Percentiles rank a stretch among this genome's conserved stretches.
Conservation (phyloP, 2,888 invertebrate genomes). For the Atethmia centrago region DNA sequence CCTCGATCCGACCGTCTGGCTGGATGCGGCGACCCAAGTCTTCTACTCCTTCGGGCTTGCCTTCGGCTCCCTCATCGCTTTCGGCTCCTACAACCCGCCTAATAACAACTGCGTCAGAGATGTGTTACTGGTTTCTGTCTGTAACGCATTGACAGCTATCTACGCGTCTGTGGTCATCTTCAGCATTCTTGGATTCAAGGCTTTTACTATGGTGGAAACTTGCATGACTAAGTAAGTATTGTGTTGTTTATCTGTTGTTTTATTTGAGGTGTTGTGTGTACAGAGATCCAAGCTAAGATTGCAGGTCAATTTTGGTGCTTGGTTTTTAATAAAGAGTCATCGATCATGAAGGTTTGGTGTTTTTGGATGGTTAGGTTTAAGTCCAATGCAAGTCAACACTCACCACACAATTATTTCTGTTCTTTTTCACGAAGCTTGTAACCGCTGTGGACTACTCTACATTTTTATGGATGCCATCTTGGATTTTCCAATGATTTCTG, state of each 20-base stretch:
- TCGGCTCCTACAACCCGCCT: conserved; percentile 98
- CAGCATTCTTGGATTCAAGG: conserved; percentile 98
- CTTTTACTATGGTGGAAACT: conserved; percentile 96
- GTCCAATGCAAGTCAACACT: too few species aligned
- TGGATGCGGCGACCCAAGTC: conserved; percentile 99
- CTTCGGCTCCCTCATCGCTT: conserved; percentile 98
- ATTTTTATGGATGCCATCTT: too few species aligned
- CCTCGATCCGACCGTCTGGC: conserved; percentile 97
- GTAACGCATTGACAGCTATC: conserved; percentile 98
- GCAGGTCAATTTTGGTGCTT: background rate
- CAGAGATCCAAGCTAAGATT: background rate
- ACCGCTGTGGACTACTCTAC: too few species aligned
- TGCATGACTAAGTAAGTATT: conserved; percentile 92
- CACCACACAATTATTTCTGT: too few species aligned
- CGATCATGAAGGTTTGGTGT: too few species aligned
- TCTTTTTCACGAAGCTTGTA: too few species aligned
- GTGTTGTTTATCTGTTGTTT: background rate
- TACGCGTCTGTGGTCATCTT: conserved; percentile 99
- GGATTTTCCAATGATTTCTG: too few species aligned
- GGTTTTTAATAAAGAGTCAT: too few species aligned
- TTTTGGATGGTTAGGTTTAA: too few species aligned
- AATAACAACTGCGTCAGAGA: conserved; percentile 98
- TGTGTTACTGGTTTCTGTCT: conserved; percentile 96
- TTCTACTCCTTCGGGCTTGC: conserved; percentile 99
- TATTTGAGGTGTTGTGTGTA: background rate